A percentile compares a stretch with the other conserved stretches of the same genome.
Evolutionary conservation across 1,140 invertebrate species (phyloP).

Genomic region (Caenorhabditis remanei): DNA sequence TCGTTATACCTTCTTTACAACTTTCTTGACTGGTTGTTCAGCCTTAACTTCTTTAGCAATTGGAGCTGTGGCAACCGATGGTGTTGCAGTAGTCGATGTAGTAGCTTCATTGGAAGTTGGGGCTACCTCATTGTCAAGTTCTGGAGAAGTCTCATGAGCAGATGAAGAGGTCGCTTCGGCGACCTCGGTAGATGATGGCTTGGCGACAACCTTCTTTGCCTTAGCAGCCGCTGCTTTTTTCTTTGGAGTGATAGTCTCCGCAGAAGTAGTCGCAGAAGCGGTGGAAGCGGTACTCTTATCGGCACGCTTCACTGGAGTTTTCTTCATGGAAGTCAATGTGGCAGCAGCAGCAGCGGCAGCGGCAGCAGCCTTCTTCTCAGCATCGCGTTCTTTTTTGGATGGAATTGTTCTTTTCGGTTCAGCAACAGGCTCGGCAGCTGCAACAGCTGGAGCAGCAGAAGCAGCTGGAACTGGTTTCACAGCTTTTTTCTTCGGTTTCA

Average conservation of each 20-base stretch:
- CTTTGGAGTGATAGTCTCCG: not conserved
- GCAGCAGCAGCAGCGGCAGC: not conserved
- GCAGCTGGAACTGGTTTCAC: not conserved
- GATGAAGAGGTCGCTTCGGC: not conserved
- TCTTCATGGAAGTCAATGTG: conserved; percentile 41
- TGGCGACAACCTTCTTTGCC: not conserved
- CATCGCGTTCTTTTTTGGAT: conserved; percentile 20
- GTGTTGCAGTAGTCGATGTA: not conserved
- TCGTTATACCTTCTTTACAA: conserved; percentile 14
- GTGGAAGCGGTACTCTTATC: conserved; percentile 2
- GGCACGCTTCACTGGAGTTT: conserved; percentile 17
- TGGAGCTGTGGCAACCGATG: not conserved
- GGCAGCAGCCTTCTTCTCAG: conserved; percentile 48
- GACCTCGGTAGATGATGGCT: conserved; percentile 1
- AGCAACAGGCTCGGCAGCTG: not conserved
- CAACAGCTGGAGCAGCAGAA: not conserved
- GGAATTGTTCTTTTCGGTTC: not conserved
- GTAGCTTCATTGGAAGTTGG: conserved; percentile 6
- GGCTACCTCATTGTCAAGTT: not conserved
- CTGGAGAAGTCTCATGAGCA: not conserved
- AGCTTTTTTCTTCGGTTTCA: conserved; percentile 8
- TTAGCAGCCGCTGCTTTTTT: not conserved
- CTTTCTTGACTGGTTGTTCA: conserved; percentile 40
- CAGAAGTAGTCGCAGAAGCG: not conserved
- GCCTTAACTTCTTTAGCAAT: conserved; percentile 42